Conservation (phyloP, 2,888 invertebrate species). For the Clunio marinus region DNA sequence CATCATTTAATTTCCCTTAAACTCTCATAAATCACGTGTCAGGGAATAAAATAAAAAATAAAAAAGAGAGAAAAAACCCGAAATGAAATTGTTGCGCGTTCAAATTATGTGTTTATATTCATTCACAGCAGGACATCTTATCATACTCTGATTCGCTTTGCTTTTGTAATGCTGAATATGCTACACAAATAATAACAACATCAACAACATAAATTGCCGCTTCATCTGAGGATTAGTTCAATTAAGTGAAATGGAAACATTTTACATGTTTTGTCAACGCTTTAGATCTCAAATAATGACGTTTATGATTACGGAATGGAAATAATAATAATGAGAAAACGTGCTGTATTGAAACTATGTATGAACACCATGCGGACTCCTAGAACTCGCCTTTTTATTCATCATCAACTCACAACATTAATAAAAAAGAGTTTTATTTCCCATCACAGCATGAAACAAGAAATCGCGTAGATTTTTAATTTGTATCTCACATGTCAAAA, state of each 20-base stretch:
- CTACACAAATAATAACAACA: not conserved
- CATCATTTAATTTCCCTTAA: not conserved
- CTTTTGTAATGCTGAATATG: constrained; percentile 16
- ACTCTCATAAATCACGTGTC: constrained; percentile 35
- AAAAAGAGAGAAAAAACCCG: not conserved
- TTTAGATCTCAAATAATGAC: constrained; percentile 8
- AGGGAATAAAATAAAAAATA: not conserved
- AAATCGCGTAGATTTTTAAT: constrained; percentile 32
- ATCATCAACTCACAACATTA: not conserved
- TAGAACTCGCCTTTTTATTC: not conserved
- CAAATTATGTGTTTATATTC: constrained; percentile 35
- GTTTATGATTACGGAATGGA: not conserved
- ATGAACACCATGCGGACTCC: constrained; percentile 31
- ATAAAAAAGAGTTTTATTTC: not conserved
- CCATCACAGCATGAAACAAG: constrained; percentile 24
- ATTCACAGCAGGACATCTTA: constrained; percentile 34
- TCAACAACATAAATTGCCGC: not conserved
- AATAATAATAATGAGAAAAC: constrained; percentile 37
- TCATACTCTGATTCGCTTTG: not conserved
- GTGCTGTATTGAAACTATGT: constrained; percentile 18
- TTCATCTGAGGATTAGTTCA: constrained; percentile 21
- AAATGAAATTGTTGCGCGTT: constrained; percentile 17
- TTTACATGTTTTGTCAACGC: not conserved
- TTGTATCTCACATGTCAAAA: constrained; percentile 32
- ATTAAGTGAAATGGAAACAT: constrained; percentile 36